Evolutionary conservation across 1,140 invertebrate species (phyloP).

Genomic region (Lepidotrigona ventralis): DNA sequence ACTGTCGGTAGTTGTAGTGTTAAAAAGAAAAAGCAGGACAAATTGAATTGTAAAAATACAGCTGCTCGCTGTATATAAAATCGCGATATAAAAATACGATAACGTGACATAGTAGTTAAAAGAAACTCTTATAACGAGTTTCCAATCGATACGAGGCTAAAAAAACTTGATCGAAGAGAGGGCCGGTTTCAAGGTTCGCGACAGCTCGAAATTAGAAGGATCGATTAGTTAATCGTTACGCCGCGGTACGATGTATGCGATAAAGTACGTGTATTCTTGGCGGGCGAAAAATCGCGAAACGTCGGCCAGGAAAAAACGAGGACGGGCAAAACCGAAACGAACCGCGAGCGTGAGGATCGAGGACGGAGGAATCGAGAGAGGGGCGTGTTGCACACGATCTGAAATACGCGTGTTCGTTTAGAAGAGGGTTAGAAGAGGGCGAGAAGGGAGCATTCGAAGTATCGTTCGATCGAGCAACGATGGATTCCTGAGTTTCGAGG

Average conservation of each 20-base stretch:
- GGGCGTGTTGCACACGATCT: background rate
- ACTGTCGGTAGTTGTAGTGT: too few relatives aligned
- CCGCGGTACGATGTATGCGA: conserved; percentile 23
- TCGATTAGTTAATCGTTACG: conserved; percentile 48
- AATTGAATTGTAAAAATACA: too few relatives aligned
- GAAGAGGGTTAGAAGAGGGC: conserved; percentile 13
- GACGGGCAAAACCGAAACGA: conserved; percentile 28
- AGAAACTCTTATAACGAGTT: background rate
- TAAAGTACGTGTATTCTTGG: conserved; percentile 57
- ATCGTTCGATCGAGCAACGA: conserved; percentile 59
- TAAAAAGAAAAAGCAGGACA: too few relatives aligned
- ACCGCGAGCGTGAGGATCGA: background rate
- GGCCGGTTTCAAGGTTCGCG: conserved; percentile 35
- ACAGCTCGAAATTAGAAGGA: conserved; percentile 33
- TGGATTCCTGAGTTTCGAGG: conserved; percentile 69
- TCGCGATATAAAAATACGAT: background rate
- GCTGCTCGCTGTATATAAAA: too few relatives aligned
- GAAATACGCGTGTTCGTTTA: conserved; percentile 9
- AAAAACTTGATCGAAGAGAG: background rate
- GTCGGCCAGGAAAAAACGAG: conserved; percentile 63
- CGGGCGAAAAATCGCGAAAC: conserved; percentile 63
- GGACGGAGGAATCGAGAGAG: background rate
- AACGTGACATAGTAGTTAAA: background rate
- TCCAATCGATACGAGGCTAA: background rate
- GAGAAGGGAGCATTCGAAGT: conserved; percentile 2